These are phyloP conservation scores for Piprites chloris DNA, from an alignment of 2,113 vertebrate genomes.

Conservation along the genomic window DNA sequence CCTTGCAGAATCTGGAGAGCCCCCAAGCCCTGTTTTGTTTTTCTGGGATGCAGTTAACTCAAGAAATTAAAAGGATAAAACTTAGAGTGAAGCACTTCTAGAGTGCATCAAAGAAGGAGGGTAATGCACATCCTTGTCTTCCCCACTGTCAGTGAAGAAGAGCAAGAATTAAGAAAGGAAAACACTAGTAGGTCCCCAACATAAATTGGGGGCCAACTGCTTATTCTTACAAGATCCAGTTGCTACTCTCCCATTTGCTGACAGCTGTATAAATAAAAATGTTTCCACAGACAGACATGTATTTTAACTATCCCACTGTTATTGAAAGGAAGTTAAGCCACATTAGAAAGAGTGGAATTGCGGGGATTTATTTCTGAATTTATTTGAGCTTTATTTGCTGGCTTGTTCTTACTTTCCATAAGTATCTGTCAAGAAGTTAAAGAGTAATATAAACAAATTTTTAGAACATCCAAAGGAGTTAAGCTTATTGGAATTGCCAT, in stretches of 20 bases:
- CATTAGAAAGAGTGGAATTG: not conserved
- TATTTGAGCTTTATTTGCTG: not conserved
- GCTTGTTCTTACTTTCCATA: not conserved
- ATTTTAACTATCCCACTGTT: not conserved
- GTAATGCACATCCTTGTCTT: not conserved
- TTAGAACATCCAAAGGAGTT: not conserved
- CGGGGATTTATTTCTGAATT: not conserved
- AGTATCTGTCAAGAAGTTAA: not conserved
- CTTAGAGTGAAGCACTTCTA: not conserved
- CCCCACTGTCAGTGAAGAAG: not conserved
- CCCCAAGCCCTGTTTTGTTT: not conserved
- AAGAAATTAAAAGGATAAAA: not conserved
- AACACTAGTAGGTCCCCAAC: not conserved
- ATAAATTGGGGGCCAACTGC: not conserved
- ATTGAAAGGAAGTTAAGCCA: not conserved
- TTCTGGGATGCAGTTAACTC: not conserved
- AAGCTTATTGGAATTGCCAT: not conserved
- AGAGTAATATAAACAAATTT: not conserved
- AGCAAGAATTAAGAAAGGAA: not conserved
- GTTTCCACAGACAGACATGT: not conserved
- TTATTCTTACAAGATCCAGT: not conserved
- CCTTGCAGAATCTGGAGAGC: not conserved
- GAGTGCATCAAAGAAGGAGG: not conserved
- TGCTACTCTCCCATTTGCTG: not conserved
- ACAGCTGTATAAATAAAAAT: not conserved